Evolutionary conservation across 2,113 vertebrate genomes (phyloP), one percentile per base, ranked within the genome.

Genomic region (Apus apus): DNA sequence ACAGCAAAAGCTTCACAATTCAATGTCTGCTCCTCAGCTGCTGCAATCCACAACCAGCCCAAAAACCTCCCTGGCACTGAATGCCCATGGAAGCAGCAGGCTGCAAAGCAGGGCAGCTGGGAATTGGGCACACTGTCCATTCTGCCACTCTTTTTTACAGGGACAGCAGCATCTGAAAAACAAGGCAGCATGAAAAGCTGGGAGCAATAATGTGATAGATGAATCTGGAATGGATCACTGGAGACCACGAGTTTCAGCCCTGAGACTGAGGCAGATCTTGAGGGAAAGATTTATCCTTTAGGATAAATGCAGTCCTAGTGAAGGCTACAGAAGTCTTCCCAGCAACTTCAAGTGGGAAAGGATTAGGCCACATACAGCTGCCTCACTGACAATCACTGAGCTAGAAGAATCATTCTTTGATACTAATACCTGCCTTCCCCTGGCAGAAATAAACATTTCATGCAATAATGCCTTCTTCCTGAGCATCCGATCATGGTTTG

Each of bases 301-400:
- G 60, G 87, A 87, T 73, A 77, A 94, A 93, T 2, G 2, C 43
- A 94, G 56, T 74, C 74, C 76, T 29, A n/a, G 26, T n/a, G 32
- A 74, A 77, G 64, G 29, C 34, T 64, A 15, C 2, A 53, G 57
- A 82, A 94, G 43, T 48, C 58, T 74, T 76, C 81, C 30, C 79
- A 74, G 51, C 46, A 85, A 6, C 43, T 77, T 77, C 68, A 80
- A 57, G 56, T 43, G 78, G 61, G 50, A 82, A 58, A 8, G 60
- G 75, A 93, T 67, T 32, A 86, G 64, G 74, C 14, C 72, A 73
- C 11, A 15, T 8, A 32, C 11, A 84, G 36, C 27, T 18, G 51
- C 76, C 68, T 14, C 0, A 0, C 54, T 57, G 81, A 88, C 90
- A 62, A 75, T 14, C 51, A 87, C 3, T 0, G 0, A 58, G 67